Evolutionary conservation across 2,888 invertebrate species (phyloP), one percentile per base, ranked within the genome.

Genomic region (Xanthia icteritia): DNA sequence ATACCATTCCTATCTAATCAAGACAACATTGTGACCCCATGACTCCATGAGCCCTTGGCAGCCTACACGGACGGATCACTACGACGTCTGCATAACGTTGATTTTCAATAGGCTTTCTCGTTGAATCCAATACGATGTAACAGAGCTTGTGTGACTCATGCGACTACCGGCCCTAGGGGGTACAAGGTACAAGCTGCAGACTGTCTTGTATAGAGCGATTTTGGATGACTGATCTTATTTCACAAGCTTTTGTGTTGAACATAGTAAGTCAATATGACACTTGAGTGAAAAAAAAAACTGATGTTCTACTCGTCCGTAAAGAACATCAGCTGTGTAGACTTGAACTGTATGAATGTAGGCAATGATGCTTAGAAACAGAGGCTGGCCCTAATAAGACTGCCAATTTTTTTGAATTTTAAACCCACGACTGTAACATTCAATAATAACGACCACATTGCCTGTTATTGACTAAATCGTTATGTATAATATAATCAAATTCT

Each of bases 81-180:
- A 45, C 54, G 9, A 82, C 13, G 69, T 27, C 67, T 27, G 72
- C 72, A 72, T 74, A 74, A 67, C 60, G 65, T 60, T 73, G 83
- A 83, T 84, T 84, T 84, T 83, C 83, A 83, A 84, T 83, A 51
- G 86, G 74, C 73, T 78, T 70, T 70, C 63, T n/a, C 69, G 72
- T 70, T 66, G 74, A 66, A 75, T 70, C 68, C 74, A 75, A 73
- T 83, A 65, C 68, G 56, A 61, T 56, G 71, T 76, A 79, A 76
- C 75, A 76, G 72, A 73, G 42, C 66, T 63, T 66, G 65, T 66
- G 65, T 66, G 78, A 75, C 66, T 78, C 65, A 72, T 73, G n/a
- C 42, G n/a, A 73, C 58, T 73, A 39, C 74, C 31, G 31, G 2
- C 31, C 31, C 31, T 31, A 31, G 31, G 31, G 31, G 31, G 31